Conservation (phyloP, 2,888 invertebrate genomes). For the Microctonus hyperodae region DNA sequence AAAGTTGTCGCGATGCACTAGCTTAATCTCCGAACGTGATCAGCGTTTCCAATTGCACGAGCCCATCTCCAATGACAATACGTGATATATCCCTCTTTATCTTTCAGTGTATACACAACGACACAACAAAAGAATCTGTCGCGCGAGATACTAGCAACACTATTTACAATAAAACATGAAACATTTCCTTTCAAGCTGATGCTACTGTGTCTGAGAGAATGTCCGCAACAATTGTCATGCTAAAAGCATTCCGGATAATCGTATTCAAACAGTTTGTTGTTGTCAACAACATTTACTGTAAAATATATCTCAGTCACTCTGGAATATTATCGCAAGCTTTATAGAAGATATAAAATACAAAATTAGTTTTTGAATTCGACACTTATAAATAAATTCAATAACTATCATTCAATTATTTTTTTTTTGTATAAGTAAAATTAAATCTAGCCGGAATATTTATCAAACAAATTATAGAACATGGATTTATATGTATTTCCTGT, state of each 20-base stretch:
- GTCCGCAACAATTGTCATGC: constrained; percentile 9
- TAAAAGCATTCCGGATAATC: constrained; percentile 24
- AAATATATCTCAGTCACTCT: background rate
- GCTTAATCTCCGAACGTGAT: constrained; percentile 23
- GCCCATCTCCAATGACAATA: constrained; percentile 7
- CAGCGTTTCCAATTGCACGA: constrained; percentile 14
- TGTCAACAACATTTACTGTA: background rate
- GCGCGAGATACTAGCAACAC: background rate
- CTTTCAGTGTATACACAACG: background rate
- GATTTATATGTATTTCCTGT: too few species aligned
- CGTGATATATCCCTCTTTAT: constrained; percentile 11
- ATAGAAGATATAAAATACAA: constrained; percentile 22
- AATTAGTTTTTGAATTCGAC: constrained; percentile 10
- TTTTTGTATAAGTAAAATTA: too few species aligned
- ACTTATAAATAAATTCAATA: too few species aligned
- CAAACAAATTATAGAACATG: too few species aligned
- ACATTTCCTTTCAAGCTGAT: background rate
- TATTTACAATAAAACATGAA: background rate
- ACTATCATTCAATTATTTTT: too few species aligned
- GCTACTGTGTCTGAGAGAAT: background rate
- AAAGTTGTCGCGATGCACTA: constrained; percentile 12
- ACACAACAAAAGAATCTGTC: background rate
- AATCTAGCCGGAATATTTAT: too few species aligned
- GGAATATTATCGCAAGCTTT: constrained; percentile 16
- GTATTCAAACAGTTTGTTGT: constrained; percentile 26